Evolutionary conservation across 1,140 invertebrate species (phyloP), one percentile per base, ranked within the genome.

Genomic region (Carcinoscorpius rotundicauda): DNA sequence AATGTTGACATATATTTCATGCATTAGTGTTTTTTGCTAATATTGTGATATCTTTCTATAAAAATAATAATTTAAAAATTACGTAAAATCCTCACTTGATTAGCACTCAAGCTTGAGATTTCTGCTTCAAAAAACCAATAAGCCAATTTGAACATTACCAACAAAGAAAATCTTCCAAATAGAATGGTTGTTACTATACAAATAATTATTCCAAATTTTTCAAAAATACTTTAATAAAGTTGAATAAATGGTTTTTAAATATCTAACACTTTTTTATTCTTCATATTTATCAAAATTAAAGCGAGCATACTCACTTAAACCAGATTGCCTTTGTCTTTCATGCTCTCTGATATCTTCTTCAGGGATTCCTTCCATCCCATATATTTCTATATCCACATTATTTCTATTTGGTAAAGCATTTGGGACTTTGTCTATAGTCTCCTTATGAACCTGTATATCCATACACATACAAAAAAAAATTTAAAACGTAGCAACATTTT

Each of bases 331-430:
- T 75, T 91, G 86, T 73, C 85, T 85, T 80, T 97, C 93, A 80
- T 98, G 95, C 76, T 95, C 91, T 75, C 89, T 88, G 56, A 95
- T 76, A 82, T 98, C 95, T 73, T 91, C 90, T 68, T 91, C 85
- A 49, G 97, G 97, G 74, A 99, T 98, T 69, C 97, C 97, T 84
- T 99, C 96, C 97, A 99, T 99, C 71, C 97, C 97, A 84, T 99
- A 99, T 74, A 99, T 99, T 86, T 99, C 97, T 77, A 99, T 93
- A 82, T 98, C 95, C 75, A 98, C 96, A 81, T 97, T 98, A 73
- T 93, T 95, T 77, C 96, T 85, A 80, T 95, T 93, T 70, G 95
- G 94, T 72, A 98, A 80, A 64, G 97, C 94, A 83, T 98, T 98
- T 68, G 97, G 97, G 75, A 99, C 96, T 83, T 98, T 98, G 78